These are phyloP conservation scores for Choloepus didactylus DNA, from an alignment of 2,797 vertebrate species.

Conservation along the genomic window DNA sequence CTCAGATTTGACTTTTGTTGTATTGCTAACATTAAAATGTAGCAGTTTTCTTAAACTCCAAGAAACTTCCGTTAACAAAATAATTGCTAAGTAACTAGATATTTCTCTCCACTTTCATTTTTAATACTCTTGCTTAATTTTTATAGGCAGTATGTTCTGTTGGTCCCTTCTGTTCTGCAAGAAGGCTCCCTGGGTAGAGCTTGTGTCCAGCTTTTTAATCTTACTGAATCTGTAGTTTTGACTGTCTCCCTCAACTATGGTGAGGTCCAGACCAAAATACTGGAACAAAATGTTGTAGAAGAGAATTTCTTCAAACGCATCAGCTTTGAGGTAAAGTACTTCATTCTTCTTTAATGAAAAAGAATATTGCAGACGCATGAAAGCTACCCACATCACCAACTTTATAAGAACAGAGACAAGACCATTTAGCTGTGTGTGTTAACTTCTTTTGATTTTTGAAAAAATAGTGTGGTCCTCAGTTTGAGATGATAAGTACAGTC, in stretches of 20 bases:
- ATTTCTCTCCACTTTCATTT: not conserved
- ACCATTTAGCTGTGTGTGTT: no score
- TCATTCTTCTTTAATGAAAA: not conserved
- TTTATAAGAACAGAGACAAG: not conserved
- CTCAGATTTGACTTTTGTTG: not conserved
- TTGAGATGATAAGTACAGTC: not conserved
- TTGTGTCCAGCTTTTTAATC: conserved; percentile 57
- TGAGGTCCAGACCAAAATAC: conserved; percentile 77
- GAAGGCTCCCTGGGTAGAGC: conserved; percentile 21
- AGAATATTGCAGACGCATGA: not conserved
- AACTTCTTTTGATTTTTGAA: not conserved
- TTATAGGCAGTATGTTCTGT: conserved; percentile 56
- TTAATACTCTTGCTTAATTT: not conserved
- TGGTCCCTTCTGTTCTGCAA: conserved; percentile 57
- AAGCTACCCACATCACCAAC: not conserved
- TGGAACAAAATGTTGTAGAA: conserved; percentile 61
- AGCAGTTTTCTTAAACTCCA: not conserved
- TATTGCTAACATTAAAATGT: not conserved
- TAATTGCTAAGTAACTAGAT: not conserved
- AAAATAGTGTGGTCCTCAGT: not conserved
- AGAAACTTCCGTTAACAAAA: not conserved
- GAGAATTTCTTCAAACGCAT: conserved; percentile 80
- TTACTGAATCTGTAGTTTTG: not conserved
- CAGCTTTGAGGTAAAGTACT: conserved; percentile 81
- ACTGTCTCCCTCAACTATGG: conserved; percentile 78